A percentile compares a stretch with the other conserved stretches of the same genome.
Evolutionary conservation across 2,113 vertebrate genomes (phyloP).

Genomic region (Orcinus orca): DNA sequence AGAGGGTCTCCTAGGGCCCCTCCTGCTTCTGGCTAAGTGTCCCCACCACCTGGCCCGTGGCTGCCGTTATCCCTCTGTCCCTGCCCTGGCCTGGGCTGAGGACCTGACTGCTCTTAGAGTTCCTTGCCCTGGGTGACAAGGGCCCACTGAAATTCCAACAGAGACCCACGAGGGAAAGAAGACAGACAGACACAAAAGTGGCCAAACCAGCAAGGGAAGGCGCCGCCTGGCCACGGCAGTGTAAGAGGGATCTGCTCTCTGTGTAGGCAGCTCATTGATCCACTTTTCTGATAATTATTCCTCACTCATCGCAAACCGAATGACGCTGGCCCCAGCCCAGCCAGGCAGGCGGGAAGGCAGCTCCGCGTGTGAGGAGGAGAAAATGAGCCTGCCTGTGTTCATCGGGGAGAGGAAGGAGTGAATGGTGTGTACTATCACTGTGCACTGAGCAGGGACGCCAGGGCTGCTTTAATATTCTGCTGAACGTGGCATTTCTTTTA

Average conservation of each 20-base stretch:
- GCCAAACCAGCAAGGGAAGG: background rate
- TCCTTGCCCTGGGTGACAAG: background rate
- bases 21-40: background rate
- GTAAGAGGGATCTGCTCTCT: background rate
- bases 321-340: constrained; percentile 45
- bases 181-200: background rate
- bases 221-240: background rate
- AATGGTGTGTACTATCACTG: constrained; percentile 53
- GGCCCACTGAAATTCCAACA: background rate
- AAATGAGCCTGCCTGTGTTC: constrained; percentile 52
- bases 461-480: constrained; percentile 71
- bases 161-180: background rate
- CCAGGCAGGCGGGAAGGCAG: constrained; percentile 21
- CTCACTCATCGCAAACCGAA: constrained; percentile 69
- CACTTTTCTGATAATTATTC: constrained; percentile 70
- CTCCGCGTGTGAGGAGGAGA: background rate
- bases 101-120: background rate
- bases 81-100: background rate
- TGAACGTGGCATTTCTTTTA: constrained; percentile 73
- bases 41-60: background rate
- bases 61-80: background rate
- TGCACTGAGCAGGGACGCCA: background rate
- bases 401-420: background rate
- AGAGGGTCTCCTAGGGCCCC: background rate
- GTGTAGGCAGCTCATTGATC: constrained; percentile 63